These are phyloP conservation scores for Apamea anceps DNA, from an alignment of 2,888 invertebrate genomes.

Conservation along the genomic window DNA sequence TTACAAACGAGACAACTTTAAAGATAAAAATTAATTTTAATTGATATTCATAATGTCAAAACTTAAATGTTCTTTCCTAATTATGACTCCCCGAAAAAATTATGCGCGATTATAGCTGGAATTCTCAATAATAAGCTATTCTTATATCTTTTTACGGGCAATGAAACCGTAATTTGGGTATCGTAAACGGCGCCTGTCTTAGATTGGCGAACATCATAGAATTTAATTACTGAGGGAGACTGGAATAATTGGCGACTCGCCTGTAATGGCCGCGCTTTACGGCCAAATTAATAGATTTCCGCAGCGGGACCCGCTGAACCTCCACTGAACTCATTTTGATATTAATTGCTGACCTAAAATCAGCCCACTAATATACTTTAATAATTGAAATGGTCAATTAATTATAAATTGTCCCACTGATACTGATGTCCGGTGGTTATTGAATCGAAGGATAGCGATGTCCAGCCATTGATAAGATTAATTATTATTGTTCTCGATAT, in stretches of 20 bases:
- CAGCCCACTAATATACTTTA: slow-evolving; percentile 74
- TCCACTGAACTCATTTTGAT: slow-evolving; percentile 78
- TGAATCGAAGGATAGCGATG: slow-evolving; percentile 44
- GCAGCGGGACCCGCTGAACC: slow-evolving; percentile 79
- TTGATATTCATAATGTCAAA: slow-evolving; percentile 47
- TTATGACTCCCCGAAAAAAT: slow-evolving; percentile 50
- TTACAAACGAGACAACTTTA: slow-evolving; percentile 53
- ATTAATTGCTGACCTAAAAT: slow-evolving; percentile 84
- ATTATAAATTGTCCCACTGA: slow-evolving; percentile 58
- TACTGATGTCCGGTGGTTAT: slow-evolving; percentile 47
- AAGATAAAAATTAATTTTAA: slow-evolving; percentile 53
- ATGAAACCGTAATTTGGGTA: slow-evolving; percentile 87
- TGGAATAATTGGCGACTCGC: slow-evolving; percentile 87
- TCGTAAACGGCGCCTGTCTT: slow-evolving; percentile 88
- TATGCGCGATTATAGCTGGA: slow-evolving; percentile 61
- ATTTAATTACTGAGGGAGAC: slow-evolving; percentile 88
- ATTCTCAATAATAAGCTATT: slow-evolving; percentile 74
- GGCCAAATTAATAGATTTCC: slow-evolving; percentile 88
- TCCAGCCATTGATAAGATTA: slow-evolving; percentile 53
- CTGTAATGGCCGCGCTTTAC: slow-evolving; percentile 85
- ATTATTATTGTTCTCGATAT: slow-evolving; percentile 49
- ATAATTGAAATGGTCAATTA: slow-evolving; percentile 72
- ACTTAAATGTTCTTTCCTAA: slow-evolving; percentile 53
- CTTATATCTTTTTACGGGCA: slow-evolving; percentile 83
- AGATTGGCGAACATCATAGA: slow-evolving; percentile 88